Conservation (phyloP, 2,888 invertebrate species). For the Athripsodes cinereus region DNA sequence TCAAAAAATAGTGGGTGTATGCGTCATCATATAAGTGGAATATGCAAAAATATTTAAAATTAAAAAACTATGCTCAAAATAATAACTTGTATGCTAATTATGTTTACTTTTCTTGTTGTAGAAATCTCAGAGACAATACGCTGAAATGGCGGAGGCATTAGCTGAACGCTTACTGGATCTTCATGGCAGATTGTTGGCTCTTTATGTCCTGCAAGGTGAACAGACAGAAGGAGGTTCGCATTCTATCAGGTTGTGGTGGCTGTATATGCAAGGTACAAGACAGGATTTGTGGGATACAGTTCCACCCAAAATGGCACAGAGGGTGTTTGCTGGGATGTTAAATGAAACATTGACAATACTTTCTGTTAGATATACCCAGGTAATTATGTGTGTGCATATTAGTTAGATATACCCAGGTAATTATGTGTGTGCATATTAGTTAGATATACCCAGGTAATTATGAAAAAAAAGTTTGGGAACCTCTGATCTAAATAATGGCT, state of each 20-base stretch:
- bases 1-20: no score
- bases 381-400: slow-evolving; percentile 32
- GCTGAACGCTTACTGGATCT: slow-evolving; percentile 76
- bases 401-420: background rate
- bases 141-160: slow-evolving; percentile 78
- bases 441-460: background rate
- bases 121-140: slow-evolving; percentile 66
- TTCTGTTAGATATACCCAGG: slow-evolving; percentile 74
- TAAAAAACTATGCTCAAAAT: no score
- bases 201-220: slow-evolving; percentile 78
- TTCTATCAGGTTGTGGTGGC: slow-evolving; percentile 83
- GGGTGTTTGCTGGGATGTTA: slow-evolving; percentile 78
- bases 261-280: slow-evolving; percentile 78
- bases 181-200: slow-evolving; percentile 68
- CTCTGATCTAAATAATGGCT: no score
- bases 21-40: no score
- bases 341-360: slow-evolving; percentile 79
- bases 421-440: background rate
- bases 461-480: background rate
- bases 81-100: no score
- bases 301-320: slow-evolving; percentile 82
- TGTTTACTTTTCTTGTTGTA: slow-evolving; percentile 30
- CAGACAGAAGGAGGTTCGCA: slow-evolving; percentile 77
- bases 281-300: slow-evolving; percentile 82
- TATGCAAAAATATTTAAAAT: no score